Base-by-base conservation (phyloP, 2,113 vertebrate genomes). In the Euleptes europaea region DNA sequence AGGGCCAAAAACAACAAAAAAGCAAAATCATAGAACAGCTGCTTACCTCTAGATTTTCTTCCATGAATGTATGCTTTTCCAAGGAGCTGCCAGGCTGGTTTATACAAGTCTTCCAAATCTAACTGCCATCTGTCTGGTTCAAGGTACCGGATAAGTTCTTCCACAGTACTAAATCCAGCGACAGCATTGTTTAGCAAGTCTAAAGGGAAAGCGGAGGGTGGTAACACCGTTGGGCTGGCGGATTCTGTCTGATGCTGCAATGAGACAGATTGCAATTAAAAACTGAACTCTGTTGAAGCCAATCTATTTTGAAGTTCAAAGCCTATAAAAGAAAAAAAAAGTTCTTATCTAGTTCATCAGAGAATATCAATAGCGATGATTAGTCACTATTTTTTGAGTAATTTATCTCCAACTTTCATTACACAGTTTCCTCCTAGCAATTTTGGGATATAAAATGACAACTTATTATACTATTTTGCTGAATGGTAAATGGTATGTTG, bases 141-240 rank as follows among this genome's bases (percentile, higher is more conserved):
- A 38, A 99, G 96, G 84, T 98, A 99, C 49, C 97, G 97, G 95
- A 99, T 98, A n/a, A 99, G 97, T 87, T 99, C 98, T 95, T 99
- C 99, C 94, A 99, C 94, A 0, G 98, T 99, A 84, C 96, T 95
- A 13, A 99, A 97, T 10, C 91, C 96, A 23, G 97, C 92, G 7
- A 99, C 97, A 0, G 97, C 96, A 0, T 98, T 97, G 70, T 97
- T 98, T 60, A 99, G 89, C 51, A 97, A 95, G 83, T 99, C 98
- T 77, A 98, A 91, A 0, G 96, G 97, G 90, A 98, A 93, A 87
- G 95, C 92, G 57, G 97, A 95, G 0, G 97, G 93, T 12, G 97
- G 95, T 0, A 96, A 80, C 65, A 92, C 82, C 0, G 95, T 97
- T 2, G 97, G 96, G 42, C 89, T 94, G 42, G 95, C 96, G 0